Percentiles rank a stretch among this genome's conserved stretches.
phyloP scores from a whole-genome alignment of 2,797 vertebrate genomes.

The Vipera ursinii region DNA sequence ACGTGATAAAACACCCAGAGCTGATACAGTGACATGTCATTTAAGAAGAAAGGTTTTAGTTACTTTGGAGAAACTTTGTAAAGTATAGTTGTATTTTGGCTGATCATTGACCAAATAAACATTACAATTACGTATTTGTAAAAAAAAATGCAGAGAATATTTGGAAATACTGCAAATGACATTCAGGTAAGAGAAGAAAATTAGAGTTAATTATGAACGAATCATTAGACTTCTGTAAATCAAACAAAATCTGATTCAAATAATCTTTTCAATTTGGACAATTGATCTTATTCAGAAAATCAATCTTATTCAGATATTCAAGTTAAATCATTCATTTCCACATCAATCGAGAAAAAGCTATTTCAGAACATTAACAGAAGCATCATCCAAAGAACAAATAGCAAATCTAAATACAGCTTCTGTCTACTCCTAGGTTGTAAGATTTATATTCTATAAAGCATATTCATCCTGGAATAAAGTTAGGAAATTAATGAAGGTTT shows the following conservation, averaged over 20 bases:
- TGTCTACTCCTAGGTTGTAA: neutral
- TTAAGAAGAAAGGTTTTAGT: too few species aligned
- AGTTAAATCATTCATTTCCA: neutral
- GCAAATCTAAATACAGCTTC: neutral
- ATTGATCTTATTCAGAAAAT: neutral
- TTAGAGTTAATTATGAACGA: neutral
- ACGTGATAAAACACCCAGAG: neutral
- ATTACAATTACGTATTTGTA: neutral
- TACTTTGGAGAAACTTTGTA: neutral
- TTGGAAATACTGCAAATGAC: neutral
- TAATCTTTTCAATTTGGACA: neutral
- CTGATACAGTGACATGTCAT: neutral
- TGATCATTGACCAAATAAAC: neutral
- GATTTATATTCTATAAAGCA: neutral
- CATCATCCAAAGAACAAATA: neutral
- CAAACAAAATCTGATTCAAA: neutral
- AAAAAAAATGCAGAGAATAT: neutral
- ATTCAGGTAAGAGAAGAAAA: neutral
- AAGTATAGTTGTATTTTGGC: neutral
- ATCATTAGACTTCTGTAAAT: neutral
- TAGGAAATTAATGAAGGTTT: neutral
- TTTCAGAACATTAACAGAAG: neutral
- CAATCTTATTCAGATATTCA: neutral
- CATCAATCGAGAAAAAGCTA: neutral
- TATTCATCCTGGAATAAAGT: too few species aligned